Percentiles rank a stretch among this genome's conserved stretches.
phyloP scores from a whole-genome alignment of 2,797 vertebrate species.

The Lindbergichthys nudifrons region DNA sequence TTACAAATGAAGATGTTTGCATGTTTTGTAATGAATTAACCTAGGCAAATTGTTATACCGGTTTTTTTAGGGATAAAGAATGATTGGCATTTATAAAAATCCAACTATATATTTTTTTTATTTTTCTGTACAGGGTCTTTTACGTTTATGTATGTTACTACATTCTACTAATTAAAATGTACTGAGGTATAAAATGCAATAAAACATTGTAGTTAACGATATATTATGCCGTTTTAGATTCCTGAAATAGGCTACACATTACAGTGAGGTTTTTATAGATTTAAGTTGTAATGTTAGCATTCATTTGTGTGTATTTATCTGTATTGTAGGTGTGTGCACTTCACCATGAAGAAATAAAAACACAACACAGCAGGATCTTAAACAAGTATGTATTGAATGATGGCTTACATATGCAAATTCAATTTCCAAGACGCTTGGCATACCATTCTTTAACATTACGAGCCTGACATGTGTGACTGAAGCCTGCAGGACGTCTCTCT shows the following conservation, averaged over 20 bases:
- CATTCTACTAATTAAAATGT: too few species aligned
- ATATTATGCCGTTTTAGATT: not conserved
- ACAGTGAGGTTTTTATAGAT: not conserved
- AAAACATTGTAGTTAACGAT: too few species aligned
- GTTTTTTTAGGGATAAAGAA: too few species aligned
- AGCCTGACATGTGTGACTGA: constrained; percentile 65
- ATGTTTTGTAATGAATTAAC: too few species aligned
- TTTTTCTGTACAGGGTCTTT: too few species aligned
- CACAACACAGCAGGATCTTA: constrained; percentile 80
- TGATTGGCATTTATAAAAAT: too few species aligned
- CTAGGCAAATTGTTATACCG: too few species aligned
- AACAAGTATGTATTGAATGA: constrained; percentile 87
- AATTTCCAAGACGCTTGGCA: constrained; percentile 81
- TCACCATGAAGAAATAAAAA: constrained; percentile 70
- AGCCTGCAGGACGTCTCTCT: constrained; percentile 67
- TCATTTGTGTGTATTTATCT: not conserved
- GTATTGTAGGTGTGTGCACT: not conserved
- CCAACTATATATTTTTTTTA: too few species aligned
- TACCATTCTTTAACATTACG: constrained; percentile 79
- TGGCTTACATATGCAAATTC: constrained; percentile 86
- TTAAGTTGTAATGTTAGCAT: not conserved
- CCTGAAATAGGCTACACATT: not conserved
- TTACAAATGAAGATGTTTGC: too few species aligned
- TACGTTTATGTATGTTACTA: too few species aligned
- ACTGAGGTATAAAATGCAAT: too few species aligned